phyloP scores from a whole-genome alignment of 1,140 invertebrate genomes.

The Lordiphosa clarofinis region DNA sequence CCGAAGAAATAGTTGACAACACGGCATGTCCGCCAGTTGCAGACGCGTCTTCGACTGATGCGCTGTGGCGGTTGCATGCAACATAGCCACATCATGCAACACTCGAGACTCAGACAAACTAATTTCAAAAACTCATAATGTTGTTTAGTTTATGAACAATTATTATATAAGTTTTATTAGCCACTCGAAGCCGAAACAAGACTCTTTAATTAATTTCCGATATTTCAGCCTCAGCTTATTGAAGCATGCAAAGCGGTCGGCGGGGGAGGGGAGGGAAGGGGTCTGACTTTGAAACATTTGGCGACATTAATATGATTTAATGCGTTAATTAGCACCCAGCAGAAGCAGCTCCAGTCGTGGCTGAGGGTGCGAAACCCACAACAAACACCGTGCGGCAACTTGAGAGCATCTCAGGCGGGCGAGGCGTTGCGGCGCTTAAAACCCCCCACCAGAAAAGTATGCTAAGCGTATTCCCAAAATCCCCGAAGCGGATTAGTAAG shows the following conservation, averaged over 20 bases:
- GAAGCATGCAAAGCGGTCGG: conserved; percentile 46
- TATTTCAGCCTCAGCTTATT: conserved; percentile 52
- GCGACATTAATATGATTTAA: conserved; percentile 79
- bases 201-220: conserved; percentile 76
- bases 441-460: conserved; percentile 58
- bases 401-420: conserved; percentile 47
- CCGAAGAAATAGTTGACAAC: conserved; percentile 80
- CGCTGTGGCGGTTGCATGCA: conserved; percentile 57
- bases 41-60: background rate
- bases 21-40: conserved; percentile 52
- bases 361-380: conserved; percentile 48
- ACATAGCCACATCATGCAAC: conserved; percentile 63
- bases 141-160: conserved; percentile 79
- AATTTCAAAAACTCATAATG: conserved; percentile 79
- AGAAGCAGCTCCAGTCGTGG: conserved; percentile 16
- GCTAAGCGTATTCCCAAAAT: conserved; percentile 78
- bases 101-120: conserved; percentile 57
- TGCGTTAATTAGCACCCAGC: conserved; percentile 75
- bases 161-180: conserved; percentile 80
- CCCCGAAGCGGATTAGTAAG: conserved; percentile 78
- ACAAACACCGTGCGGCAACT: conserved; percentile 34
- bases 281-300: conserved; percentile 75
- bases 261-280: background rate
- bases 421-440: conserved; percentile 29
- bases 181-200: conserved; percentile 14